phyloP scores from a whole-genome alignment of 1,140 invertebrate genomes.

The Mylabris phalerata region DNA sequence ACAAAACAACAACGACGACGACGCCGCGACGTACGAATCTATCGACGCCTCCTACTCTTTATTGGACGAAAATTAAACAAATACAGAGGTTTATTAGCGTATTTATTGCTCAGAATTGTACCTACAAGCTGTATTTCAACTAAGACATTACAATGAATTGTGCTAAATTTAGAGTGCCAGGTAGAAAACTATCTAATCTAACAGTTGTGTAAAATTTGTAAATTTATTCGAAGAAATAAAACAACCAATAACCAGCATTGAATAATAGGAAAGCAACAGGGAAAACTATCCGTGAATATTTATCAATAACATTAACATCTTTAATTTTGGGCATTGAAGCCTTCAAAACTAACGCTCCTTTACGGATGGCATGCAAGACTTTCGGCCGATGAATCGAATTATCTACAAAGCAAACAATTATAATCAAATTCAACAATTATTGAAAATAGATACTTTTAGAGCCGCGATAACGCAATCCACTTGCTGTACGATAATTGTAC shows the following conservation, averaged over 20 bases:
- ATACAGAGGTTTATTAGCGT: too few relatives aligned
- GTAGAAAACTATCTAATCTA: background rate
- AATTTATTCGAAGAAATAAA: constrained; percentile 71
- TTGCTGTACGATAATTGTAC: constrained; percentile 40
- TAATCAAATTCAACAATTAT: background rate
- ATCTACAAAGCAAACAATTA: constrained; percentile 39
- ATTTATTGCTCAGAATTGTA: too few relatives aligned
- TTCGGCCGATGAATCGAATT: constrained; percentile 52
- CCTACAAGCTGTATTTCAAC: background rate
- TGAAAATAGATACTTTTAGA: constrained; percentile 44
- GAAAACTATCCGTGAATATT: constrained; percentile 90
- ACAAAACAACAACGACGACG: too few relatives aligned
- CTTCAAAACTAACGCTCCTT: constrained; percentile 69
- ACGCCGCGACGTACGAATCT: constrained; percentile 3
- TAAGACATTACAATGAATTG: background rate
- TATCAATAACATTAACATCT: constrained; percentile 96
- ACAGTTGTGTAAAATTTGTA: background rate
- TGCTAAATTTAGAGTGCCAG: background rate
- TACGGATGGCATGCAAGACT: constrained; percentile 68
- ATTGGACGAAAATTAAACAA: too few relatives aligned
- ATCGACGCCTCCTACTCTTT: constrained; percentile 8
- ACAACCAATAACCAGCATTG: constrained; percentile 91
- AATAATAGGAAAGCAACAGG: constrained; percentile 91
- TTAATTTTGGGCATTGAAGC: constrained; percentile 88
- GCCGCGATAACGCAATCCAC: constrained; percentile 54